Evolutionary conservation across 2,888 invertebrate species (phyloP).

Genomic region (Melieria omissa): DNA sequence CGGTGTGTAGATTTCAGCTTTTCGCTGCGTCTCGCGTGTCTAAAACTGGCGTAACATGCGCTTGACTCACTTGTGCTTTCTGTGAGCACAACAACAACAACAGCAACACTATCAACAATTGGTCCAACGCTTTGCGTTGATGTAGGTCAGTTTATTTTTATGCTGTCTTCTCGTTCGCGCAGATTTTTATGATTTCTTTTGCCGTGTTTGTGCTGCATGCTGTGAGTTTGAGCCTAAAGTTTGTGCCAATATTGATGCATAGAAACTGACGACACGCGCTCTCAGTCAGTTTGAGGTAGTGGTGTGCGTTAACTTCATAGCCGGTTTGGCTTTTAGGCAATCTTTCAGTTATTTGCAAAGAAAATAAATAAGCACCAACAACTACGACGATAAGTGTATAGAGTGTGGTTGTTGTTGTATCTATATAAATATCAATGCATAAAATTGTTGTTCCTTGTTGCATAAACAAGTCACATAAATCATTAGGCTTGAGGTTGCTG

Average conservation of each 20-base stretch:
- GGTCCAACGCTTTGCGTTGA: conserved; percentile 46
- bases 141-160: conserved; percentile 55
- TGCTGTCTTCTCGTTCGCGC: conserved; percentile 30
- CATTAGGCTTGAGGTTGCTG: too few relatives aligned
- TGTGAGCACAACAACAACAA: too few relatives aligned
- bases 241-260: not conserved
- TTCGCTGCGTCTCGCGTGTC: not conserved
- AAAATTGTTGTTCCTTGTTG: not conserved
- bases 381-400: not conserved
- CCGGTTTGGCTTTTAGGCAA: conserved; percentile 3
- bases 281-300: too few relatives aligned
- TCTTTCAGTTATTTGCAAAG: conserved; percentile 8
- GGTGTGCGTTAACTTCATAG: not conserved
- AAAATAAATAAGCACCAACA: conserved; percentile 1
- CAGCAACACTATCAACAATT: too few relatives aligned
- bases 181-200: conserved; percentile 18
- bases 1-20: too few relatives aligned
- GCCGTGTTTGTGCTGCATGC: conserved; percentile 15
- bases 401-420: not conserved
- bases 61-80: conserved; percentile 10
- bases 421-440: not conserved
- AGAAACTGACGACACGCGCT: too few relatives aligned
- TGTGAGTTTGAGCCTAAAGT: not conserved
- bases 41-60: not conserved
- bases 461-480: not conserved